Conservation (phyloP, 2,113 vertebrate species). For the Puntigrus tetrazona region DNA sequence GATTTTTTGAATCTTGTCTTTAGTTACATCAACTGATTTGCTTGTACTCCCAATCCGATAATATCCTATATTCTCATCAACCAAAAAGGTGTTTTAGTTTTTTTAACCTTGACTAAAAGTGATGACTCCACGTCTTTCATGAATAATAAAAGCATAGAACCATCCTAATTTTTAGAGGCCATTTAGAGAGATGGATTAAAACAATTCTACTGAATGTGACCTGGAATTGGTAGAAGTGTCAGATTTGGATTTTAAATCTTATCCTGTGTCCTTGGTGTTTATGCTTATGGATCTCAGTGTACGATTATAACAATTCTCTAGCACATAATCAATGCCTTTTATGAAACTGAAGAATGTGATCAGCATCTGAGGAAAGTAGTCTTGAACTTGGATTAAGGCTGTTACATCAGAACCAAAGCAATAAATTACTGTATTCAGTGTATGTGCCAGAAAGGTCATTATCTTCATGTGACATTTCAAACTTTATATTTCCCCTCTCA, state of each 20-base stretch:
- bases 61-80: background rate
- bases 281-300: slow-evolving; percentile 42
- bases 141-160: background rate
- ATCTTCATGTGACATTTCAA: slow-evolving; percentile 17
- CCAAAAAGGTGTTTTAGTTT: background rate
- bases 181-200: slow-evolving; percentile 22
- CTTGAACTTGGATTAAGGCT: background rate
- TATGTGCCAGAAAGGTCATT: background rate
- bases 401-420: background rate
- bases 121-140: background rate
- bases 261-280: slow-evolving; percentile 41
- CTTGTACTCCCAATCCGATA: background rate
- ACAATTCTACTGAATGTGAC: slow-evolving; percentile 23
- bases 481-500: slow-evolving; percentile 4
- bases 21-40: background rate
- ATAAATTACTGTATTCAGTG: background rate
- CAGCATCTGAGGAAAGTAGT: slow-evolving; percentile 31
- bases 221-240: slow-evolving; percentile 24
- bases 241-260: slow-evolving; percentile 12
- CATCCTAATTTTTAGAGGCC: slow-evolving; percentile 24
- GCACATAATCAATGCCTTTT: slow-evolving; percentile 45
- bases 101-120: slow-evolving; percentile 17
- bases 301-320: slow-evolving; percentile 31
- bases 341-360: slow-evolving; percentile 32
- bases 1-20: no score